These are phyloP conservation scores for Tenthredo livida DNA, from an alignment of 2,888 invertebrate genomes.

Conservation along the genomic window DNA sequence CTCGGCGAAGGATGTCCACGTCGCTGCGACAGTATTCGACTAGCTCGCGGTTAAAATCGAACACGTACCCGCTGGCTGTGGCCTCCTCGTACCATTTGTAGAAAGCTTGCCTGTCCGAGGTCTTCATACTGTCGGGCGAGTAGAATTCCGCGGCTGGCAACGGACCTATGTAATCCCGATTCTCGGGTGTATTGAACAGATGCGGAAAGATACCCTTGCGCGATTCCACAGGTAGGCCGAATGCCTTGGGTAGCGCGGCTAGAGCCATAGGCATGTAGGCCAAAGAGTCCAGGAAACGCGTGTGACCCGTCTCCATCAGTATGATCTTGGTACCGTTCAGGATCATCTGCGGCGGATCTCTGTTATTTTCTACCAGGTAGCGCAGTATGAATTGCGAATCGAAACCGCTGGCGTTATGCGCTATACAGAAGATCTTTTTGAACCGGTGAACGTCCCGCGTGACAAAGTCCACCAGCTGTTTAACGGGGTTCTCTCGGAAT, in stretches of 20 bases:
- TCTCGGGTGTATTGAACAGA: constrained; percentile 63
- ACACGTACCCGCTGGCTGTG: constrained; percentile 54
- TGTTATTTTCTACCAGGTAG: background rate
- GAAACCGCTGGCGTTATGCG: background rate
- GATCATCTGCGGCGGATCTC: background rate
- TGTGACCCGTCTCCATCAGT: constrained; percentile 54
- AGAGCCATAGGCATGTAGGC: constrained; percentile 67
- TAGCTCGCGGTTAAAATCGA: constrained; percentile 66
- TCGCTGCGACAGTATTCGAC: constrained; percentile 59
- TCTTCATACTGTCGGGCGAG: constrained; percentile 59
- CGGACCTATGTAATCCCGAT: constrained; percentile 62
- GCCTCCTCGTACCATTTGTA: constrained; percentile 61
- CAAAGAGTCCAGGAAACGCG: constrained; percentile 62
- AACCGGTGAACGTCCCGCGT: background rate
- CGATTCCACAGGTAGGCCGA: constrained; percentile 58
- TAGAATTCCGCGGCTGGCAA: constrained; percentile 60
- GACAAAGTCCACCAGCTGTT: background rate
- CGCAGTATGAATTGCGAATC: background rate
- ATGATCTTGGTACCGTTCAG: constrained; percentile 45
- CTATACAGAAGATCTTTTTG: background rate
- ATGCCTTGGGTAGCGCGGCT: constrained; percentile 62
- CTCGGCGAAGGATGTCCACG: constrained; percentile 64
- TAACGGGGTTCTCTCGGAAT: too few species aligned
- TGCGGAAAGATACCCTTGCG: constrained; percentile 65
- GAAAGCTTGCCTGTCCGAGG: constrained; percentile 56